A percentile compares a stretch with the other conserved stretches of the same genome.
Evolutionary conservation across 2,113 vertebrate species (phyloP).

Genomic region (Carollia perspicillata): DNA sequence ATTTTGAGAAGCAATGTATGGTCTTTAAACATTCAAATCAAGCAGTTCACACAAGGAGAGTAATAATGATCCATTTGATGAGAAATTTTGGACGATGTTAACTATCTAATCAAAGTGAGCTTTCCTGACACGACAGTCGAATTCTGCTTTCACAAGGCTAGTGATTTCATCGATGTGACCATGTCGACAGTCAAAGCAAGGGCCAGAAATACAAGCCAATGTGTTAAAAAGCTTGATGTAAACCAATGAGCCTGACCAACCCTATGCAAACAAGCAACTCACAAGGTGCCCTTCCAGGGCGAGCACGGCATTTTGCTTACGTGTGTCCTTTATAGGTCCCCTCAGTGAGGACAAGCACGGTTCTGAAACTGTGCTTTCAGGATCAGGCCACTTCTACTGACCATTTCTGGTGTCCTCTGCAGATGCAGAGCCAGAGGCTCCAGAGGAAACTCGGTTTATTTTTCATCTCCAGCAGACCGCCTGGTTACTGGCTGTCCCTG

Average conservation of each 20-base stretch:
- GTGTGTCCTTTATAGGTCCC: not conserved
- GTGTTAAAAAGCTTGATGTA: not conserved
- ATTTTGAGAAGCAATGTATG: not conserved
- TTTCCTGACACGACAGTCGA: not conserved
- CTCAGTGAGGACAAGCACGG: not conserved
- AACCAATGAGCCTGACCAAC: not conserved
- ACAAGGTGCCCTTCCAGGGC: not conserved
- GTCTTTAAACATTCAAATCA: not conserved
- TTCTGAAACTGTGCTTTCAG: not conserved
- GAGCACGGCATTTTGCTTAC: not conserved
- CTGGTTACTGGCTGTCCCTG: not conserved
- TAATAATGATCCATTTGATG: not conserved
- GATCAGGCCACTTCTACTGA: not conserved
- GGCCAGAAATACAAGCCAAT: not conserved
- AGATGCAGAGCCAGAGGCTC: not conserved
- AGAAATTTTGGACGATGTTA: not conserved
- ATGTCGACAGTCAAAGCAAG: not conserved
- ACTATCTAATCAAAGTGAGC: not conserved
- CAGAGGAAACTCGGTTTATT: not conserved
- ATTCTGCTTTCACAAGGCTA: not conserved
- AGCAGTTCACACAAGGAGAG: not conserved
- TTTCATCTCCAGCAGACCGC: not conserved
- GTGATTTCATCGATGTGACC: slow-evolving; percentile 23
- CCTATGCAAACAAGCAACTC: not conserved
- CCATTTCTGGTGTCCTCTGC: not conserved